Evolutionary conservation across 1,140 invertebrate species (phyloP), one percentile per base, ranked within the genome.

Genomic region (Caenorhabditis latens): DNA sequence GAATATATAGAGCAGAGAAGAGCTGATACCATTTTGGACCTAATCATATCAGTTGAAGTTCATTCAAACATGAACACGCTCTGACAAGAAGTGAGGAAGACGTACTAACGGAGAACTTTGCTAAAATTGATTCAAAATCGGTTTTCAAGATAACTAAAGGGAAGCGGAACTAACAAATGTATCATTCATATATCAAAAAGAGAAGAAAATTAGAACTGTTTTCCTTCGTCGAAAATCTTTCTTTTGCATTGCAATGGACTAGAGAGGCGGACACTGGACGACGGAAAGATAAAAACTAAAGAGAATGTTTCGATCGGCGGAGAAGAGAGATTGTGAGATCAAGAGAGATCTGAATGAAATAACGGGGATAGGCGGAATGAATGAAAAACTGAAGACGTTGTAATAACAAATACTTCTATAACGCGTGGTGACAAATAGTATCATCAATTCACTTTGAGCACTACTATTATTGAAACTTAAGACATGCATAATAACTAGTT

Each of bases 321-420:
- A 32, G 42, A 71, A 11, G 42, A 48, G 19, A 71, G 40, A 46
- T 46, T 71, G 43, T 71, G 40, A 16, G 67, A 43, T 46, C 42
- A 46, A 46, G 67, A 71, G 67, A 43, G 67, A 71, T 71, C 8
- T n/a, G 57, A 58, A 67, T 67, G 63, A 67, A 67, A 67, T 16
- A 71, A 48, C 9, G 42, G 9, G n/a, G 63, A 65, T 40, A 24
- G 11, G 5, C 16, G 19, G 46, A 19, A 9, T 40, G 19, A 21
- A 16, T 0, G 57, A 58, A 58, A 58, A n/a, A 58, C n/a, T n/a
- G 16, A 21, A n/a, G 57, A 71, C 14, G 16, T 42, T 71, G 67
- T 71, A 71, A 71, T 46, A 71, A 71, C 43, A 71, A 71, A 71
- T 48, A 71, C 63, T 11, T 65, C 63, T 42, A 65, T 32, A 32